A percentile compares a stretch with the other conserved stretches of the same genome.
phyloP scores from a whole-genome alignment of 2,113 vertebrate genomes.

The Heptranchias perlo region DNA sequence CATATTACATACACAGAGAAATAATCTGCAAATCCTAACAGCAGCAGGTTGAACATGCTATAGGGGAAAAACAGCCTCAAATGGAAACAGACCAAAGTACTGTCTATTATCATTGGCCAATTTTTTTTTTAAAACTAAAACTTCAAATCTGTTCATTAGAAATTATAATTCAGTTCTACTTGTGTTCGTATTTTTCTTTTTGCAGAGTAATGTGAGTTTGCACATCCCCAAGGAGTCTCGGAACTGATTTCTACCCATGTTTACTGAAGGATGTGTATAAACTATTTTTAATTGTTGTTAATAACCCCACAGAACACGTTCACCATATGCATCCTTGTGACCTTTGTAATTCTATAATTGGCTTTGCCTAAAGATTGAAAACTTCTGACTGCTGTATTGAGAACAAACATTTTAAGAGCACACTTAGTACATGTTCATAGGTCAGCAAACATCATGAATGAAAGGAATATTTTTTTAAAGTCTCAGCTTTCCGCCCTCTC shows the following conservation, averaged over 20 bases:
- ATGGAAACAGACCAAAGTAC: background rate
- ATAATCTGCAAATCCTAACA: background rate
- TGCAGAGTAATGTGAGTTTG: background rate
- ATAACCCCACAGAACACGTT: background rate
- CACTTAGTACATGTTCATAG: background rate
- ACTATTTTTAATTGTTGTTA: background rate
- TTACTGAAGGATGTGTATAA: background rate
- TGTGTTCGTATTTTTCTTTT: background rate
- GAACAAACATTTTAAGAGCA: background rate
- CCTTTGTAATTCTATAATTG: too few relatives aligned
- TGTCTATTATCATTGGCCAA: too few relatives aligned
- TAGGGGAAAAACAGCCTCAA: background rate
- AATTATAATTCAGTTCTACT: background rate
- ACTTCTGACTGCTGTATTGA: too few relatives aligned
- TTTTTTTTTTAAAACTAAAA: background rate
- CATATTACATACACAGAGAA: background rate
- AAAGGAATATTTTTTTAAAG: background rate
- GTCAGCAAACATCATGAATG: background rate
- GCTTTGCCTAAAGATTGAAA: too few relatives aligned
- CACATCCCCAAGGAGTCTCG: background rate
- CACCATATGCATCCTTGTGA: background rate
- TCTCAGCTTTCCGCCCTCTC: too few relatives aligned
- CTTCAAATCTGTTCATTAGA: background rate
- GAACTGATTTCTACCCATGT: background rate
- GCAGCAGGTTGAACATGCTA: background rate